Evolutionary conservation across 2,113 vertebrate genomes (phyloP).

Genomic region (mouse (Mus musculus)): DNA sequence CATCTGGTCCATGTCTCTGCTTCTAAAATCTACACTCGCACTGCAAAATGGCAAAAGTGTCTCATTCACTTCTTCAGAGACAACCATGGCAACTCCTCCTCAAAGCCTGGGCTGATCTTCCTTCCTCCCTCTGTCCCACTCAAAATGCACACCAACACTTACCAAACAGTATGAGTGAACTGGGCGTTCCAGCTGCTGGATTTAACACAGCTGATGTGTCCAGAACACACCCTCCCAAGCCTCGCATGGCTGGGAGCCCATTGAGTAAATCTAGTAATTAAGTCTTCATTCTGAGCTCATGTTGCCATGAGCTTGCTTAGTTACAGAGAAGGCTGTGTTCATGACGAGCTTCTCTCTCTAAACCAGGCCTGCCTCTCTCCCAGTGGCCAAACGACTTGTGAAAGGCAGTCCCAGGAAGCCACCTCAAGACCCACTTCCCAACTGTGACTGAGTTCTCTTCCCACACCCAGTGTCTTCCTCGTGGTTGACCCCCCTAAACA

Average conservation of each 20-base stretch:
- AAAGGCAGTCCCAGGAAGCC: background rate
- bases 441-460: background rate
- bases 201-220: constrained; percentile 57
- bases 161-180: background rate
- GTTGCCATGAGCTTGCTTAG: background rate
- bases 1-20: background rate
- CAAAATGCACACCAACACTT: background rate
- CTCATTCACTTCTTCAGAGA: background rate
- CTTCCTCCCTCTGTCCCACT: background rate
- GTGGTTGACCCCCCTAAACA: constrained; percentile 2
- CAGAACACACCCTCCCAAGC: constrained; percentile 43
- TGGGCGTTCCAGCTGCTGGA: constrained; percentile 42
- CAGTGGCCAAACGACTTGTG: background rate
- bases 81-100: rapidly evolving
- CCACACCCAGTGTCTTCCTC: background rate
- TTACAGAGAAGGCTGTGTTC: constrained; percentile 20
- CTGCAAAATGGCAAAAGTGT: background rate
- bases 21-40: background rate
- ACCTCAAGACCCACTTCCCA: background rate
- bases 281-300: constrained; percentile 63
- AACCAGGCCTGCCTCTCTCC: constrained; percentile 15
- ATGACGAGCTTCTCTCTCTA: background rate
- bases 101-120: background rate
- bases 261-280: constrained; percentile 70
- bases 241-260: background rate